These are phyloP conservation scores for Ametastegia equiseti DNA, from an alignment of 2,888 invertebrate genomes.

Conservation along the genomic window DNA sequence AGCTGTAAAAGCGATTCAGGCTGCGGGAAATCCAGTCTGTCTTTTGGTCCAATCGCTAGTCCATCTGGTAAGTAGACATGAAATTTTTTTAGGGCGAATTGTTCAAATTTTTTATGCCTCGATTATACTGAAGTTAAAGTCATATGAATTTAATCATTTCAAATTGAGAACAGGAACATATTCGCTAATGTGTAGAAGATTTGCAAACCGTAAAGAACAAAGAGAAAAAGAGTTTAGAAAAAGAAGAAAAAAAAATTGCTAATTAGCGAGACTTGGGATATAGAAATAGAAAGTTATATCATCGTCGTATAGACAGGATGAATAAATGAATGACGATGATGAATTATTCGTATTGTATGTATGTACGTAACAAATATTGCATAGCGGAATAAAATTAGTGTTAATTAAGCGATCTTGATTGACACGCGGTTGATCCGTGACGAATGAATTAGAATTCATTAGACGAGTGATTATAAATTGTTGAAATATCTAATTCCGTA, in stretches of 20 bases:
- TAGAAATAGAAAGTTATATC: background rate
- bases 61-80: slow-evolving; percentile 81
- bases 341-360: background rate
- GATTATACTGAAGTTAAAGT: no score
- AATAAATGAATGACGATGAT: background rate
- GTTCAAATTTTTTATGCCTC: no score
- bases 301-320: background rate
- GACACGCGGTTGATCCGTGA: slow-evolving; percentile 13
- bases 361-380: no score
- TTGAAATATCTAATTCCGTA: background rate
- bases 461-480: background rate
- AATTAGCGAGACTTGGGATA: no score
- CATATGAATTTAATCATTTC: no score
- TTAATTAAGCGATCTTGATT: no score
- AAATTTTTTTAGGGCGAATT: background rate
- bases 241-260: background rate
- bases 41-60: slow-evolving; percentile 92
- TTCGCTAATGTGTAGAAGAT: no score
- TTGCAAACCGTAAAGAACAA: no score
- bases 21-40: slow-evolving; percentile 91
- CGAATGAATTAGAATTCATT: slow-evolving; percentile 23
- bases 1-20: slow-evolving; percentile 96
- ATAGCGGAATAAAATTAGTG: background rate
- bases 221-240: no score
- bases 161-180: no score